Percentiles rank a stretch among this genome's conserved stretches.
These are phyloP conservation scores for Cherax destructor DNA, from an alignment of 1,140 invertebrate genomes.

Conservation along the genomic window DNA sequence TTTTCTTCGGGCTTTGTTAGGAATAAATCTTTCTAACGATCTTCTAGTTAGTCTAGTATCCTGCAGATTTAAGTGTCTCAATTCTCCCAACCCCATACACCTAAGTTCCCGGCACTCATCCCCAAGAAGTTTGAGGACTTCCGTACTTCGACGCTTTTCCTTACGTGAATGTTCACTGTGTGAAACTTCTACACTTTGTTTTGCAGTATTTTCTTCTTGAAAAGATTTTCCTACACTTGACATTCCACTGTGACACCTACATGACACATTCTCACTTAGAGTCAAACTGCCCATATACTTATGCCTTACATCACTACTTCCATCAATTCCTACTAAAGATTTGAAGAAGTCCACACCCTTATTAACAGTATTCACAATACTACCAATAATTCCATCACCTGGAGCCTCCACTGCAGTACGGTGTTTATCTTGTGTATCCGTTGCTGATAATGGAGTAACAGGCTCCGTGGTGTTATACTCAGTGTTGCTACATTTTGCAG, in stretches of 20 bases:
- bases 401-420: not conserved
- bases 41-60: conserved; percentile 48
- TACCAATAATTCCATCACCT: conserved; percentile 23
- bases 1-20: conserved; percentile 4
- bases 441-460: not conserved
- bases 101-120: conserved; percentile 61
- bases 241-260: too few species aligned
- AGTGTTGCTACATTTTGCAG: not conserved
- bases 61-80: conserved; percentile 28
- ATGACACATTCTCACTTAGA: not conserved
- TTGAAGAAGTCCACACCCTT: conserved; percentile 38
- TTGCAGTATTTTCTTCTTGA: not conserved
- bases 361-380: conserved; percentile 39
- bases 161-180: not conserved
- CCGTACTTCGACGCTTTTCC: not conserved
- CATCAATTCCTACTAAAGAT: conserved; percentile 10
- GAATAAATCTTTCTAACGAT: conserved; percentile 22
- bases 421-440: not conserved
- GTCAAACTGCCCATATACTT: not conserved
- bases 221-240: not conserved
- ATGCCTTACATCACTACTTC: not conserved
- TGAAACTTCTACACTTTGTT: not conserved
- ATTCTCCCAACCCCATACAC: conserved; percentile 34
- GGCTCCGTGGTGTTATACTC: not conserved
- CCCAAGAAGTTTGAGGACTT: conserved; percentile 45